Conservation (phyloP, 53 echinoderm and acorn worm species). For the Patiria pectinifera region DNA sequence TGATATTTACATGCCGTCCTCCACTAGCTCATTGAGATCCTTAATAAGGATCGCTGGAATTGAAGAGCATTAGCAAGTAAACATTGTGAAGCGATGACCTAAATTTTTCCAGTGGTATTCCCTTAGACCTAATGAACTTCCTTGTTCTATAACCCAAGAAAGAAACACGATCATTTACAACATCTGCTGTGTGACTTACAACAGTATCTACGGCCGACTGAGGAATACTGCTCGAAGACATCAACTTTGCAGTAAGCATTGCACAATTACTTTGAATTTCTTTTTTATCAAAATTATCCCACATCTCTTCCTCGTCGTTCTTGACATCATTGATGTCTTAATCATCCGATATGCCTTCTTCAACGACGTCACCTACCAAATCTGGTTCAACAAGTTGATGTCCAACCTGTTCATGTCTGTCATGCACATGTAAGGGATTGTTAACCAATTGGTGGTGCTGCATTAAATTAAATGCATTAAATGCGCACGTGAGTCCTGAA, state of each 20-base stretch:
- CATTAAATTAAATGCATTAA: too few species aligned
- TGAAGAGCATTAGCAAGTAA: conserved; percentile 56
- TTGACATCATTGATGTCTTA: too few species aligned
- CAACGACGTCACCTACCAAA: too few species aligned
- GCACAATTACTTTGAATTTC: neutral
- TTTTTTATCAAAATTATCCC: neutral
- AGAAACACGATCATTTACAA: too few species aligned
- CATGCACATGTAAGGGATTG: too few species aligned
- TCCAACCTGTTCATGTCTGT: too few species aligned
- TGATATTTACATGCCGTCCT: conserved; percentile 56
- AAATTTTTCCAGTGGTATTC: conserved; percentile 28
- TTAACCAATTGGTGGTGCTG: too few species aligned
- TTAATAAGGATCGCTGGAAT: conserved; percentile 37
- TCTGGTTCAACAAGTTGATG: too few species aligned
- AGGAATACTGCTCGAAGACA: conserved; percentile 20
- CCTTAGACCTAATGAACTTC: too few species aligned
- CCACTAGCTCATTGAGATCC: conserved; percentile 53
- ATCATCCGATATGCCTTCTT: too few species aligned
- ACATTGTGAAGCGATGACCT: conserved; percentile 59
- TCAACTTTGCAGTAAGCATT: neutral
- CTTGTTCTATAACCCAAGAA: too few species aligned
- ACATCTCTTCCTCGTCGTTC: neutral
- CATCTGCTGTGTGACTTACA: conserved; percentile 68
- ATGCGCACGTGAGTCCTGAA: too few species aligned
- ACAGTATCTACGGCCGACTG: conserved; percentile 65